Evolutionary conservation across 2,113 vertebrate genomes (phyloP), one percentile per base, ranked within the genome.

Genomic region (Xenotilapia flavipinnis): DNA sequence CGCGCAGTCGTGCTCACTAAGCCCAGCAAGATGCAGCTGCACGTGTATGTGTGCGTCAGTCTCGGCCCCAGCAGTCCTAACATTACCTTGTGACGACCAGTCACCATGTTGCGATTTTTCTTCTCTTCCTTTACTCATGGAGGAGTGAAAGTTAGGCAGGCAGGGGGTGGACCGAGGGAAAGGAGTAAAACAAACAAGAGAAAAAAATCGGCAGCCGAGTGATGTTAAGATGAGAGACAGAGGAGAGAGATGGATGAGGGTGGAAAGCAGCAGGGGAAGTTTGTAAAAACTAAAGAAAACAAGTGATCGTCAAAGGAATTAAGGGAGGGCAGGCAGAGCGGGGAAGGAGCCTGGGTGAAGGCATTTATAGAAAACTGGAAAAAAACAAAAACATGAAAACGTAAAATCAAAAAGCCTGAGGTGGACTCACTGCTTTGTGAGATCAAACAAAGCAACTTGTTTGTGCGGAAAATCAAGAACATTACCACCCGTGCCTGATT

Each of bases 371-470:
- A 83, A 90, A 92, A 88, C 62, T 77, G 38, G 38, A 68, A 23
- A 40, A 40, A 38, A 58, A n/a, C 54, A 53, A 70, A 23, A 79
- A 7, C 60, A 7, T 47, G 56, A 80, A 70, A 86, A 93, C 79
- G 79, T 75, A 47, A 89, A 87, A 84, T 17, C 58, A 68, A 84
- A 90, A 83, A 87, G 84, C 86, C 84, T 21, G 88, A 81, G 89
- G 89, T 86, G 51, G 40, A 60, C 80, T 87, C 47, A 5, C 81
- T 86, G 80, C 55, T 56, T 85, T 68, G 40, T 56, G 81, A 70
- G 86, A 89, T 93, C 87, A 91, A 82, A 88, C 89, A 91, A 88
- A 94, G 84, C 82, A 83, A 80, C 73, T 77, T 51, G 90, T 89
- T 92, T 91, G 55, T 89, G 54, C 1, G 26, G 70, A 91, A 88